phyloP scores from a whole-genome alignment of 2,888 invertebrate species.

The Ennomos erosarius region DNA sequence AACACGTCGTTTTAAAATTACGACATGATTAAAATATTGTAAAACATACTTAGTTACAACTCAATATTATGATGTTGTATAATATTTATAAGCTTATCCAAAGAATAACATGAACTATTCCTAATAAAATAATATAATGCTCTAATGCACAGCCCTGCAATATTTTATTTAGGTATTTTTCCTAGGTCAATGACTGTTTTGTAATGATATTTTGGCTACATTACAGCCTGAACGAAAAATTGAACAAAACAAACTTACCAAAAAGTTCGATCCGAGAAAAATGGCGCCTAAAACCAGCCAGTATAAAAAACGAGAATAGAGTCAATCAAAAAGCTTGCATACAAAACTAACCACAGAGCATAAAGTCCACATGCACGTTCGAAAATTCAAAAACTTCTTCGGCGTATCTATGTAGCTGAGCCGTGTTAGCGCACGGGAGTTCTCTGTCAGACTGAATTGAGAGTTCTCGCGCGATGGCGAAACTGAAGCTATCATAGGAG shows the following conservation, averaged over 20 bases:
- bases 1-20: no score
- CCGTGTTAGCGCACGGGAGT: conserved; percentile 49
- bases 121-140: no score
- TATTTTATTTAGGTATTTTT: no score
- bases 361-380: conserved; percentile 21
- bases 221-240: no score
- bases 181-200: no score
- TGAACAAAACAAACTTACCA: conserved; percentile 22
- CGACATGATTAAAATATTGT: no score
- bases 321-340: conserved; percentile 22
- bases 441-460: conserved; percentile 47
- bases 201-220: no score
- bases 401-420: conserved; percentile 34
- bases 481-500: conserved; percentile 20
- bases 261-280: conserved; percentile 18
- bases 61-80: no score
- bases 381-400: conserved; percentile 38
- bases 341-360: conserved; percentile 14
- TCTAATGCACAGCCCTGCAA: no score
- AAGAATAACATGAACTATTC: no score
- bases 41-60: no score
- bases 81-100: no score
- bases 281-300: conserved; percentile 12
- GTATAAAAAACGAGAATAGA: conserved; percentile 5
- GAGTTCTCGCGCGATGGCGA: conserved; percentile 22